Base-by-base conservation (phyloP, 2,888 invertebrate species). In the Scotopteryx bipunctaria region DNA sequence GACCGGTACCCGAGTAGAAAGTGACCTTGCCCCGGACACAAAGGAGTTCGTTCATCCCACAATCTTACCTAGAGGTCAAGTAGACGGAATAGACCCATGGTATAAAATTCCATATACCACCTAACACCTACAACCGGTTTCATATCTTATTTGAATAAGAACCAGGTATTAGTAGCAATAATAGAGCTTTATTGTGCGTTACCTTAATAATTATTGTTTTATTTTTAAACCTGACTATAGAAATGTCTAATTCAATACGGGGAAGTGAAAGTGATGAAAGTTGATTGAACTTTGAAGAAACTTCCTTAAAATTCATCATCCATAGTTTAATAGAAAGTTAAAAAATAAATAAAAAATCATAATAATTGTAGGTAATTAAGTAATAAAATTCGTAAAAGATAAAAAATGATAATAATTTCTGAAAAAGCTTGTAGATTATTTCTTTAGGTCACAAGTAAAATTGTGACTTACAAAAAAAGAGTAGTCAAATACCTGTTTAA, bases 1-100 rank as follows among this genome's bases (percentile, higher is more conserved):
- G 78, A 85, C 86, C 86, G 86, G 86, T 86, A 78, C 69, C 58
- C n/a, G 35, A 53, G 52, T 59, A 88, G 89, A 88, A 89, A 89
- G 88, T 63, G 84, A 81, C 87, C 86, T 87, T 86, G 85, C 64
- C 80, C 72, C 62, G 59, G 60, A 66, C 66, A 64, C 66, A 72
- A 63, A 72, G 69, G 69, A 78, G 85, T 82, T 84, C 87, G 80
- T 85, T 87, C 80, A 79, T 72, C 86, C 73, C 80, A 46, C 58
- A 57, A 69, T 64, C 60, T 62, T n/a, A n/a, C n/a, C n/a, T 57
- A 45, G 59, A 67, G 64, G 62, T 56, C 60, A 59, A 42, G 41
- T 47, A 55, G 35, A 57, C 47, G 47, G n/a, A n/a, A n/a, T n/a
- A n/a, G n/a, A n/a, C n/a, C 53, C 52, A 58, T 62, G 48, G 59